Evolutionary conservation across 2,797 vertebrate genomes (phyloP).

Genomic region (Sebastes alutus): DNA sequence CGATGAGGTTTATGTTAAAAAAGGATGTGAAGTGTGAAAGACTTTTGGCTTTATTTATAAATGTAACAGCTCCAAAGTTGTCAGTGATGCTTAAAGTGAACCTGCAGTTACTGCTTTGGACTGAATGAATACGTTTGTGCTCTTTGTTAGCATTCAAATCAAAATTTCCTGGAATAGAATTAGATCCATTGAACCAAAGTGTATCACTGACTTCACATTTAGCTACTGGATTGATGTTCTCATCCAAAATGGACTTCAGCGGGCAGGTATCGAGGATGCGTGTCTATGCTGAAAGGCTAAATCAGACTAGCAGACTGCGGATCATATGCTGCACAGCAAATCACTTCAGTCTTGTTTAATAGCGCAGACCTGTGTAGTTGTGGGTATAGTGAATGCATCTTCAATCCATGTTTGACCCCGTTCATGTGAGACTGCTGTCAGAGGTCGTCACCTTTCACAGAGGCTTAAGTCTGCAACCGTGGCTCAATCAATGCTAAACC

Average conservation of each 20-base stretch:
- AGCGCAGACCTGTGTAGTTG: neutral
- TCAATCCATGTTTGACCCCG: slow-evolving; percentile 43
- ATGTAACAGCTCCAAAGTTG: neutral
- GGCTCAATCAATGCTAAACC: neutral
- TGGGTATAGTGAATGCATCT: neutral
- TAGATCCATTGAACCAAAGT: slow-evolving; percentile 3
- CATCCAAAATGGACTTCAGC: neutral
- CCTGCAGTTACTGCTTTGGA: neutral
- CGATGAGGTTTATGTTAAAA: neutral
- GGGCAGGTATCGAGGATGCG: neutral
- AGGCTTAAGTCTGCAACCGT: neutral
- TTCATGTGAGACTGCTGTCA: slow-evolving; percentile 19
- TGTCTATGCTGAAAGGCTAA: neutral
- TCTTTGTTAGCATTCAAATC: neutral
- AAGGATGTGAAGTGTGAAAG: neutral
- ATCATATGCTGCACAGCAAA: neutral
- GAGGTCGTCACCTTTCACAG: slow-evolving; percentile 32
- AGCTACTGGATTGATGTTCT: neutral
- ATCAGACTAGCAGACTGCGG: neutral
- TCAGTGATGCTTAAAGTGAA: neutral
- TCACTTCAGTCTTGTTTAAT: neutral
- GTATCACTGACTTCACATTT: neutral
- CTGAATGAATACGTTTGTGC: neutral
- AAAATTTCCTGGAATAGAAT: slow-evolving; percentile 5
- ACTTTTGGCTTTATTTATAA: neutral